Conservation (phyloP, 2,113 vertebrate genomes). For the Sorex araneus region DNA sequence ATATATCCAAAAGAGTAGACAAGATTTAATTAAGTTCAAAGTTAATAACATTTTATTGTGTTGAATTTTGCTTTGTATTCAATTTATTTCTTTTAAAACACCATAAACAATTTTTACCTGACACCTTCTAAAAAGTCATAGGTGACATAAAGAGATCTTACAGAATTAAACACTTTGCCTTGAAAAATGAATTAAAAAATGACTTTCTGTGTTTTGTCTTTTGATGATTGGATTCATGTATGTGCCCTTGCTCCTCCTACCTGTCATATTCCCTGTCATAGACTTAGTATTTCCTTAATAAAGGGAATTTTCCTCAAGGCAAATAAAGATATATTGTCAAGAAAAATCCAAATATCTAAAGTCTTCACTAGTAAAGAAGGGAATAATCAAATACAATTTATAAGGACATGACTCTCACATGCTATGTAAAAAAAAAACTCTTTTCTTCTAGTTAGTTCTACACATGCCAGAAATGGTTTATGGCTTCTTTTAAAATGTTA, state of each 20-base stretch:
- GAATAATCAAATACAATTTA: conserved; percentile 3
- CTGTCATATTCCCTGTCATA: background rate
- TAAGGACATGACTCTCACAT: background rate
- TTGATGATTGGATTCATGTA: background rate
- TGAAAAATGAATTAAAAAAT: conserved; percentile 29
- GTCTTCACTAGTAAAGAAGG: background rate
- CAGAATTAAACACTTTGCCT: conserved; percentile 40
- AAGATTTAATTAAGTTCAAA: conserved; percentile 59
- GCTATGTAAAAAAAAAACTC: background rate
- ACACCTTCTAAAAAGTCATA: conserved; percentile 18
- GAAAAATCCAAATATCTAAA: background rate
- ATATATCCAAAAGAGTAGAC: conserved; percentile 22
- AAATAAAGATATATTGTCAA: background rate
- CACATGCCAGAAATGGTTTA: background rate
- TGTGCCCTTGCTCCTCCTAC: background rate
- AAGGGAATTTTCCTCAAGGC: background rate
- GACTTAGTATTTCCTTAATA: conserved; percentile 32
- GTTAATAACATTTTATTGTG: conserved; percentile 24
- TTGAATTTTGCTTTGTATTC: background rate
- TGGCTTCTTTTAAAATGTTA: background rate
- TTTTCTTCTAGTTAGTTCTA: background rate
- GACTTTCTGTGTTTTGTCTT: background rate
- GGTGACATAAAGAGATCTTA: background rate
- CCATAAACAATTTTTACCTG: background rate
- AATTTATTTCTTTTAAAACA: conserved; percentile 48